Conservation (phyloP, 2,797 vertebrate genomes). For the Australoheros facetus region DNA sequence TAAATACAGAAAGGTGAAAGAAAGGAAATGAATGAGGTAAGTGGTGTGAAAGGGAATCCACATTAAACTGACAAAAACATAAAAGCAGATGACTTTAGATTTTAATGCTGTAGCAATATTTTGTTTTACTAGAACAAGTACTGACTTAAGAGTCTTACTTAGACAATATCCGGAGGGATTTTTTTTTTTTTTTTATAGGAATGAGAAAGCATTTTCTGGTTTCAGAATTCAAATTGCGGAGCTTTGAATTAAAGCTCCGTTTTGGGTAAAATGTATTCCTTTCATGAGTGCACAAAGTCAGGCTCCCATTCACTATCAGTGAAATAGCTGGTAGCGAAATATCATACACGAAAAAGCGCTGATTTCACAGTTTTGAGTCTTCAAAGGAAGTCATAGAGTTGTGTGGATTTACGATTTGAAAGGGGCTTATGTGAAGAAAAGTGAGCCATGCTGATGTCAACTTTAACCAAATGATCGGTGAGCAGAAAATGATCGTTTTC, state of each 20-base stretch:
- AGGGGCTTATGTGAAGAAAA: conserved; percentile 23
- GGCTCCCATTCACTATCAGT: conserved; percentile 7
- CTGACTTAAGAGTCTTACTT: conserved; percentile 8
- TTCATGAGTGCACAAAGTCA: conserved; percentile 34
- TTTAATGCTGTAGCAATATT: conserved; percentile 2
- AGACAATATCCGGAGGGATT: conserved; percentile 28
- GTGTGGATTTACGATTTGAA: conserved; percentile 32
- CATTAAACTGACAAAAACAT: not conserved
- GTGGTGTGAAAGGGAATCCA: not conserved
- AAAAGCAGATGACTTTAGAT: not conserved
- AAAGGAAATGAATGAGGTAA: not conserved
- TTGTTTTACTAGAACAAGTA: conserved; percentile 16
- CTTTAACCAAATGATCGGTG: conserved; percentile 18
- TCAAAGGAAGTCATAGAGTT: conserved; percentile 33
- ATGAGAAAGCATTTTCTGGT: conserved; percentile 10
- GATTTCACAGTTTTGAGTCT: conserved; percentile 52
- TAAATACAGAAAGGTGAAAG: conserved; percentile 55
- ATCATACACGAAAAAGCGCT: conserved; percentile 35
- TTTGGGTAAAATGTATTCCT: conserved; percentile 25
- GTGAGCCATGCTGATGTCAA: conserved; percentile 18
- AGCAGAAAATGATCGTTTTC: conserved; percentile 23
- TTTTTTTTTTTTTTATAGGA: conserved; percentile 10
- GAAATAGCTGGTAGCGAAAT: conserved; percentile 14
- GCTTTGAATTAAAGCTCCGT: conserved; percentile 37
- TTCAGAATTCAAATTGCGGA: conserved; percentile 23